phyloP scores from a whole-genome alignment of 2,888 invertebrate species.

The Lordiphosa andalusiaca region DNA sequence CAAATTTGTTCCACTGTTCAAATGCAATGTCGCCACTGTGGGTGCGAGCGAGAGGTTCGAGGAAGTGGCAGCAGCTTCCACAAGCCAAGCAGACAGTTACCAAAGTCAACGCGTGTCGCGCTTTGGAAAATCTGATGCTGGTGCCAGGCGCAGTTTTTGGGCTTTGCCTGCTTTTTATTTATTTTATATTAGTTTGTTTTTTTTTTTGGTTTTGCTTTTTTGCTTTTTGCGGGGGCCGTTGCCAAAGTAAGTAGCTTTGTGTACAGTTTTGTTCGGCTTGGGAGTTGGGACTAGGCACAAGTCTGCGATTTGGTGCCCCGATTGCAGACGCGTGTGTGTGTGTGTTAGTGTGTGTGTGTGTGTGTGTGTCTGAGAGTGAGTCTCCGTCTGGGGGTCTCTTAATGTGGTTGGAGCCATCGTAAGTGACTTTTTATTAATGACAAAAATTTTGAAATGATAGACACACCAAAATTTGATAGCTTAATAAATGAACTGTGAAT shows the following conservation, averaged over 20 bases:
- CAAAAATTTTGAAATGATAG: too few species aligned
- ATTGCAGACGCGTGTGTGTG: constrained; percentile 6
- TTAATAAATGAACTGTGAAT: too few species aligned
- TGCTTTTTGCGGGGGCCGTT: constrained; percentile 59
- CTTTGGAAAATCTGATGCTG: constrained; percentile 60
- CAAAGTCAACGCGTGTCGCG: constrained; percentile 71
- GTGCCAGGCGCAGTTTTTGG: constrained; percentile 42
- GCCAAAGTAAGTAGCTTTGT: constrained; percentile 69
- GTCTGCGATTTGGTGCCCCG: constrained; percentile 3
- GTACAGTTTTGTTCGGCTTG: constrained; percentile 40
- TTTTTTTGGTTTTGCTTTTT: constrained; percentile 1
- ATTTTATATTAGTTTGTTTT: constrained; percentile 47
- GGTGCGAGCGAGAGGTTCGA: constrained; percentile 67
- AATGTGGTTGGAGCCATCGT: too few species aligned
- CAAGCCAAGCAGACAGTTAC: constrained; percentile 41
- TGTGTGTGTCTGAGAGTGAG: constrained; percentile 27
- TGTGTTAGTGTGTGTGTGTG: constrained; percentile 18
- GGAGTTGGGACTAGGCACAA: constrained; percentile 59
- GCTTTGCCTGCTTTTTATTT: constrained; percentile 25
- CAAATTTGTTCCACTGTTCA: constrained; percentile 74
- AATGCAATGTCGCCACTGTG: constrained; percentile 60
- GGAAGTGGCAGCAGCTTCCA: constrained; percentile 69
- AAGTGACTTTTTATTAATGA: too few species aligned
- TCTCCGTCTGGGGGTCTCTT: constrained; percentile 2
- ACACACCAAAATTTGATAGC: too few species aligned